These are phyloP conservation scores for Plecturocebus donacophilus DNA, from an alignment of 2,113 vertebrate genomes.

Conservation along the genomic window DNA sequence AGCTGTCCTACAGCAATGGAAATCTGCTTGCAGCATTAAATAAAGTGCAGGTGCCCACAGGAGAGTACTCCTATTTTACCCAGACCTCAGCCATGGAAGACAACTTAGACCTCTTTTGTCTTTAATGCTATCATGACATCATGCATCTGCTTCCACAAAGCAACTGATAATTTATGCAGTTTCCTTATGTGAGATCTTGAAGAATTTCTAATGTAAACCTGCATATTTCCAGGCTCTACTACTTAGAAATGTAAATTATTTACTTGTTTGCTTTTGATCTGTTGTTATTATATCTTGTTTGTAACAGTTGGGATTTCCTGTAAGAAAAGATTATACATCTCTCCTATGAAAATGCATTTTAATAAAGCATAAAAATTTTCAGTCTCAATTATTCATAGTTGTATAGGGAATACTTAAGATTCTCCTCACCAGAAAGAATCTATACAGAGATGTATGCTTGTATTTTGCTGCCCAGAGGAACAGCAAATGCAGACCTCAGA, in stretches of 20 bases:
- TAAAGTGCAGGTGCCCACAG: background rate
- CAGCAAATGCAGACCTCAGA: background rate
- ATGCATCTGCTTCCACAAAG: background rate
- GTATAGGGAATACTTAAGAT: constrained; percentile 51
- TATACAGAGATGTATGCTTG: background rate
- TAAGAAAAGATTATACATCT: constrained; percentile 40
- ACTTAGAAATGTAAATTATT: constrained; percentile 57
- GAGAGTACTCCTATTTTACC: background rate
- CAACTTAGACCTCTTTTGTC: background rate
- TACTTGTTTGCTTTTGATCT: constrained; percentile 54
- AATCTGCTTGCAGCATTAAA: background rate
- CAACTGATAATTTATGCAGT: background rate
- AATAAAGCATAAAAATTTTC: constrained; percentile 62
- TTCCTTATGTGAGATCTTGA: background rate
- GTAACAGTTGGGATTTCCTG: constrained; percentile 39
- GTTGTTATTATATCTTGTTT: constrained; percentile 59
- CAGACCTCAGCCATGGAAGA: background rate
- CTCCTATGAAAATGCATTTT: constrained; percentile 56
- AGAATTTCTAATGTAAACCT: constrained; percentile 4
- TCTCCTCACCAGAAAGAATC: constrained; percentile 13
- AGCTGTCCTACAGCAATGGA: background rate
- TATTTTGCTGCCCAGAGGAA: constrained; percentile 3
- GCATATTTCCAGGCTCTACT: background rate
- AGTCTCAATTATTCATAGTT: constrained; percentile 55
- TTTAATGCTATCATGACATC: background rate